Conservation (phyloP, 2,888 invertebrate species). For the Leptinotarsa rubiginosa region DNA sequence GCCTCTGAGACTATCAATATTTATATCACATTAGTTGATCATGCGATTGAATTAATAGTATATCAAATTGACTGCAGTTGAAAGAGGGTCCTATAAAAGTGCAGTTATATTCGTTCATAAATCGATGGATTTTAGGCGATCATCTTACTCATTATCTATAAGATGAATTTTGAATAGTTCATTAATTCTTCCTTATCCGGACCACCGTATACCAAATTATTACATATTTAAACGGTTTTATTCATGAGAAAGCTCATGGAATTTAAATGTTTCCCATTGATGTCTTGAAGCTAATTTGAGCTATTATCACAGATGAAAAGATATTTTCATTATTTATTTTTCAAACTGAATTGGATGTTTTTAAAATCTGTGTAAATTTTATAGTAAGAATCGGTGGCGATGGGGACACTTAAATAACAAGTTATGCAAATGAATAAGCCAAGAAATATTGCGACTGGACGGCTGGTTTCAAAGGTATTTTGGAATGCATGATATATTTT, state of each 20-base stretch:
- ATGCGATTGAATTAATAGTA: too few species aligned
- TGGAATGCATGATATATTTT: conserved; percentile 7
- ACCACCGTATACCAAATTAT: background rate
- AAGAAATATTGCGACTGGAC: conserved; percentile 4
- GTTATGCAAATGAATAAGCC: background rate
- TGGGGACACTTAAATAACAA: background rate
- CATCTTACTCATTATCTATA: too few species aligned
- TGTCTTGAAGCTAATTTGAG: background rate
- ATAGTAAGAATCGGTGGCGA: background rate
- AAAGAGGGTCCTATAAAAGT: too few species aligned
- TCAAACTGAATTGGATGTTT: background rate
- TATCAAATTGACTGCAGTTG: too few species aligned
- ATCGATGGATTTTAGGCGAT: too few species aligned
- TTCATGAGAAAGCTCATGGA: background rate
- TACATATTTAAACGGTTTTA: background rate
- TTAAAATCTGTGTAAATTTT: background rate
- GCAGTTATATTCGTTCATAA: too few species aligned
- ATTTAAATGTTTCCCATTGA: background rate
- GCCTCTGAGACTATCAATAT: too few species aligned
- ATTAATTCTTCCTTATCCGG: too few species aligned
- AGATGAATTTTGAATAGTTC: too few species aligned
- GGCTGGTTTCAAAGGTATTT: conserved; percentile 1
- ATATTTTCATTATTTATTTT: background rate
- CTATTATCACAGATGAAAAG: background rate
- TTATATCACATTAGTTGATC: too few species aligned